Evolutionary conservation across 2,888 invertebrate species (phyloP).

Genomic region (Hemicrepidius hirtus): DNA sequence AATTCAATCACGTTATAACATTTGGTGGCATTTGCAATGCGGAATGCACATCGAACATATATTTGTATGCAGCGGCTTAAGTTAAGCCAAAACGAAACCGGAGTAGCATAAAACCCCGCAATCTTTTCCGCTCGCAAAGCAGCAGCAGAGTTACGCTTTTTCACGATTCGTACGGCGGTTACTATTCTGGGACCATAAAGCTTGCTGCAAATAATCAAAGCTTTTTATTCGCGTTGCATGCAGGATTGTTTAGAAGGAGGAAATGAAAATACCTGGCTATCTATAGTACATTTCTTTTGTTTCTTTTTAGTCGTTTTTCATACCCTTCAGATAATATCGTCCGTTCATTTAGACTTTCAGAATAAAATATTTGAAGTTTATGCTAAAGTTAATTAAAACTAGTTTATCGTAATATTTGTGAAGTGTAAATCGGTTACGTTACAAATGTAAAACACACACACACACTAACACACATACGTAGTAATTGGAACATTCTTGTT

Average conservation of each 20-base stretch:
- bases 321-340: constrained; percentile 28
- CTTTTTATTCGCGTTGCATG: constrained; percentile 37
- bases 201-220: constrained; percentile 41
- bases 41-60: constrained; percentile 46
- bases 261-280: constrained; percentile 52
- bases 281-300: constrained; percentile 35
- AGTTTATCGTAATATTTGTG: not conserved
- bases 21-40: constrained; percentile 30
- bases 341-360: constrained; percentile 26
- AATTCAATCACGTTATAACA: constrained; percentile 20
- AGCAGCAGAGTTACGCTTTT: constrained; percentile 40
- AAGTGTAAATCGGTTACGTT: too few species aligned
- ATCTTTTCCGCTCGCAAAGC: constrained; percentile 57
- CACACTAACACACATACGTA: too few species aligned
- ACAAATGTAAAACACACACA: too few species aligned
- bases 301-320: constrained; percentile 40
- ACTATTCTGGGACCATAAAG: constrained; percentile 33
- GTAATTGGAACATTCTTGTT: too few species aligned
- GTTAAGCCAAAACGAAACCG: constrained; percentile 57
- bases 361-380: not conserved
- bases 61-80: constrained; percentile 59
- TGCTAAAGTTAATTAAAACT: not conserved
- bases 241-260: constrained; percentile 43
- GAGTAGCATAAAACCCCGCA: constrained; percentile 54
- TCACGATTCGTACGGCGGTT: constrained; percentile 10